These are phyloP conservation scores for Crioceris asparagi DNA, from an alignment of 2,888 invertebrate species.

Conservation along the genomic window DNA sequence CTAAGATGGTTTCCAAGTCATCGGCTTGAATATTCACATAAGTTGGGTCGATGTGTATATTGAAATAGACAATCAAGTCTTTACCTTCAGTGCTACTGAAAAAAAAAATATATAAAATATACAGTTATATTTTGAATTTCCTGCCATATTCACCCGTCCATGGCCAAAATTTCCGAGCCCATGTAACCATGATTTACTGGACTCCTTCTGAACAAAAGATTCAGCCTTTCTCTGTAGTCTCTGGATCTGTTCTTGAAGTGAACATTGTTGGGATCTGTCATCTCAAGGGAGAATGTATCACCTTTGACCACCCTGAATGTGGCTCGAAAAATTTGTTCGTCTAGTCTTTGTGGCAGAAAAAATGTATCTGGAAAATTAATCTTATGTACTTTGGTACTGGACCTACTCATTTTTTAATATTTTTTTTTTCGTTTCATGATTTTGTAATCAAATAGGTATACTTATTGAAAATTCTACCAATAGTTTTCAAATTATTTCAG, in stretches of 20 bases:
- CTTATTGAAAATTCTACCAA: too few relatives aligned
- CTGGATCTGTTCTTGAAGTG: slow-evolving; percentile 63
- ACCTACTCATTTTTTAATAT: too few relatives aligned
- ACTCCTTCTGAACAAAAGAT: slow-evolving; percentile 63
- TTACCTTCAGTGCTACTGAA: slow-evolving; percentile 51
- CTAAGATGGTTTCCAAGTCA: slow-evolving; percentile 55
- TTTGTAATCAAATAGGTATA: too few relatives aligned
- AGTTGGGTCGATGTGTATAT: slow-evolving; percentile 68
- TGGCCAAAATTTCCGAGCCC: slow-evolving; percentile 68
- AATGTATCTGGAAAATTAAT: slow-evolving; percentile 69
- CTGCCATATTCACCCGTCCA: slow-evolving; percentile 60
- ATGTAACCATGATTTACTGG: slow-evolving; percentile 65
- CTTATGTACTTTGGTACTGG: too few relatives aligned
- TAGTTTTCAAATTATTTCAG: too few relatives aligned
- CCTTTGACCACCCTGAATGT: slow-evolving; percentile 62
- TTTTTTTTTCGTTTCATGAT: too few relatives aligned
- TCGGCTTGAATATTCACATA: slow-evolving; percentile 45
- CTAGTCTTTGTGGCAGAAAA: slow-evolving; percentile 57
- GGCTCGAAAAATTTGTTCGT: slow-evolving; percentile 74
- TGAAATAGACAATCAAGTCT: slow-evolving; percentile 74
- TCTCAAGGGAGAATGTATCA: slow-evolving; percentile 56
- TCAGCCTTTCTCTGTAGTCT: slow-evolving; percentile 65
- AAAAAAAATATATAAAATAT: too few relatives aligned
- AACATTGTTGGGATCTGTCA: slow-evolving; percentile 55
- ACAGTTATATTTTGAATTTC: slow-evolving; percentile 9